A percentile compares a stretch with the other conserved stretches of the same genome.
phyloP scores from a whole-genome alignment of 2,888 invertebrate species.

The Scaptomyza tumidula region DNA sequence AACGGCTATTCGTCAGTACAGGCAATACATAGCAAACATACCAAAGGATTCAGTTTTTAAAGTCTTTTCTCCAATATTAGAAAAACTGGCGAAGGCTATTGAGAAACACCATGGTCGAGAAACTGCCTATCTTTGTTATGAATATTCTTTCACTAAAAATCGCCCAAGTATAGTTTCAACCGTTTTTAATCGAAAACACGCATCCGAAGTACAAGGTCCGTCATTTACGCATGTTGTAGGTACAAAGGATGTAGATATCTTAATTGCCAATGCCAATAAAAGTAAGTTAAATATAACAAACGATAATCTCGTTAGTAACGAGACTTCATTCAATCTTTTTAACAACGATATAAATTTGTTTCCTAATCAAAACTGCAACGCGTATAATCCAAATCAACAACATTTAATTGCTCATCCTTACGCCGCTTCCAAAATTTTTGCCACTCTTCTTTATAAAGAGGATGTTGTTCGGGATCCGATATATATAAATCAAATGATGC shows the following conservation, averaged over 20 bases:
- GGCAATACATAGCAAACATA: conserved; percentile 86
- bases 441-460: conserved; percentile 94
- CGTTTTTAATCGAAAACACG: conserved; percentile 89
- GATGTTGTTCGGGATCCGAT: conserved; percentile 93
- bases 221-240: conserved; percentile 86
- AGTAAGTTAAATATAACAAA: conserved; percentile 37
- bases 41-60: conserved; percentile 69
- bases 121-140: conserved; percentile 88
- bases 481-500: conserved; percentile 86
- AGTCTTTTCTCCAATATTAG: conserved; percentile 85
- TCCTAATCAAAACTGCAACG: not conserved
- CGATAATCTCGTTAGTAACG: conserved; percentile 3
- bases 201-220: conserved; percentile 86
- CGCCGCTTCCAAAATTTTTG: conserved; percentile 94
- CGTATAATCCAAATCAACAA: not conserved
- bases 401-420: conserved; percentile 87
- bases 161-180: conserved; percentile 87
- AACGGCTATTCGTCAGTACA: conserved; percentile 87
- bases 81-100: conserved; percentile 88
- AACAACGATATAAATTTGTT: not conserved
- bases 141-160: conserved; percentile 88
- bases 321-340: not conserved
- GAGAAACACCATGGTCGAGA: conserved; percentile 91
- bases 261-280: conserved; percentile 58
- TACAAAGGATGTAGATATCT: conserved; percentile 82